Percentiles rank a stretch among this genome's conserved stretches.
Conservation (phyloP, 2,113 vertebrate species). For the Pelusios castaneus region DNA sequence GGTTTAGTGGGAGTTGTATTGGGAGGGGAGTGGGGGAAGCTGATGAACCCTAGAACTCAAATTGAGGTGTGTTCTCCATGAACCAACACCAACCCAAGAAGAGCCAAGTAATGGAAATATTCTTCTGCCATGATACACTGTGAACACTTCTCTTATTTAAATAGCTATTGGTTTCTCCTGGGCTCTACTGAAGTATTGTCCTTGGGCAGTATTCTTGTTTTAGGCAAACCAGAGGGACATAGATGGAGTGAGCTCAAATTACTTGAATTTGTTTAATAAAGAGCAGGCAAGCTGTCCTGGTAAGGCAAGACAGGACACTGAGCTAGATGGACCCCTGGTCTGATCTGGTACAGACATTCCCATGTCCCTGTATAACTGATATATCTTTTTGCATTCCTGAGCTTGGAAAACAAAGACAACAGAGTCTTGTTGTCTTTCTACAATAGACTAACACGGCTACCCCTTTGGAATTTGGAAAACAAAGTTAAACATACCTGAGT, state of each 20-base stretch:
- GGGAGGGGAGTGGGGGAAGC: not conserved
- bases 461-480: too few species aligned
- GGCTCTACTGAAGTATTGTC: not conserved
- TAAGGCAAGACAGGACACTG: not conserved
- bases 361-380: not conserved
- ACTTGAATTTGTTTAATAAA: not conserved
- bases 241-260: not conserved
- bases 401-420: not conserved
- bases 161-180: not conserved
- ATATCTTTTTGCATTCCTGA: not conserved
- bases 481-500: not conserved
- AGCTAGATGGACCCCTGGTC: not conserved
- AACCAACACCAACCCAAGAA: not conserved
- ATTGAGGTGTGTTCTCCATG: not conserved
- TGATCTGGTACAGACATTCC: slow-evolving; percentile 19
- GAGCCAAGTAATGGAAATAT: not conserved
- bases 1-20: not conserved
- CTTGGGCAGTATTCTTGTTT: not conserved
- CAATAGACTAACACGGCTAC: too few species aligned
- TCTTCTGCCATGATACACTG: not conserved
- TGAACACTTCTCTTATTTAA: not conserved
- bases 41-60: not conserved
- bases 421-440: too few species aligned
- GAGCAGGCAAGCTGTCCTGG: not conserved
- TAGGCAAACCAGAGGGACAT: not conserved